Percentiles rank a stretch among this genome's conserved stretches.
Conservation (phyloP, 1,140 invertebrate genomes). For the Rhyacophila brunnea region DNA sequence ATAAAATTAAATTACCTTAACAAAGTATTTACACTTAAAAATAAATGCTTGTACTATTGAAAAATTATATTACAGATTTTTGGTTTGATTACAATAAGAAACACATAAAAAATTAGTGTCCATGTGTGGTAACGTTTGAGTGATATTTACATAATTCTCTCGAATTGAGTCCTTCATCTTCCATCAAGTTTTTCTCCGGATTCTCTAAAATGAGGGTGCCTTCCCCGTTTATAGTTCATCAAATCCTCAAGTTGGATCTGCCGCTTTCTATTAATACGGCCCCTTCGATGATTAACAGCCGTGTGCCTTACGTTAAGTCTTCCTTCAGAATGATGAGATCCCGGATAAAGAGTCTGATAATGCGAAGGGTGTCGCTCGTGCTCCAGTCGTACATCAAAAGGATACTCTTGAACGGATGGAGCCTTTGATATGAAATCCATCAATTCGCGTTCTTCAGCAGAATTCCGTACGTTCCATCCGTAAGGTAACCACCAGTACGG, state of each 20-base stretch:
- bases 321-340: constrained; percentile 14
- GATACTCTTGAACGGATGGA: constrained; percentile 20
- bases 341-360: constrained; percentile 17
- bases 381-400: constrained; percentile 16
- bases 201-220: constrained; percentile 31
- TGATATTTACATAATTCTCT: constrained; percentile 3
- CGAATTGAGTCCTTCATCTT: constrained; percentile 13
- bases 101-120: constrained; percentile 26
- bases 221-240: constrained; percentile 20
- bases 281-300: constrained; percentile 23
- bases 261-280: constrained; percentile 14
- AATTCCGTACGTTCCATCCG: constrained; percentile 16
- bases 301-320: constrained; percentile 27
- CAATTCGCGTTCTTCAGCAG: constrained; percentile 15
- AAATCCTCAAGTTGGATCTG: constrained; percentile 24
- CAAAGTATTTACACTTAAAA: constrained; percentile 32
- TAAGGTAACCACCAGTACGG: constrained; percentile 16
- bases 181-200: constrained; percentile 12
- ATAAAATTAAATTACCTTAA: constrained; percentile 1
- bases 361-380: constrained; percentile 15
- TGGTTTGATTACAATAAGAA: constrained; percentile 30
- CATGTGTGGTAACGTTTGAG: constrained; percentile 31
- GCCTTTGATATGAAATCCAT: constrained; percentile 21
- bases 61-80: constrained; percentile 34
- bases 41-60: constrained; percentile 35